Percentiles rank a stretch among this genome's conserved stretches.
phyloP scores from a whole-genome alignment of 1,140 invertebrate genomes.

The Nasonia giraulti region DNA sequence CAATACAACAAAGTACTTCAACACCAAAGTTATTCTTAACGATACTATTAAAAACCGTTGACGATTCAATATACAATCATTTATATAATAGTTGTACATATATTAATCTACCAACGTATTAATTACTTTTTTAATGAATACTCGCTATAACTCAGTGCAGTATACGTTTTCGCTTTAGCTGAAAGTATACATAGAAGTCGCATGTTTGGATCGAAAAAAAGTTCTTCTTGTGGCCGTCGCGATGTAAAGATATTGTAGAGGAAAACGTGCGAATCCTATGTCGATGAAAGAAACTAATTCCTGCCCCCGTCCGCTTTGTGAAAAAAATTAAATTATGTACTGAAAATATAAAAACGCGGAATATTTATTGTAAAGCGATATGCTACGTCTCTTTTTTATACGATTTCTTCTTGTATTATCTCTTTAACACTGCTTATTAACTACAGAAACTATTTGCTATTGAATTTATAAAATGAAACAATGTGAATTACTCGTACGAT shows the following conservation, averaged over 20 bases:
- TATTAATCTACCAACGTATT: not conserved
- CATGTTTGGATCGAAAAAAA: not conserved
- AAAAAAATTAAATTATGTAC: not conserved
- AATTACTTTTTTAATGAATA: slow-evolving; percentile 29
- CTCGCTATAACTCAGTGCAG: slow-evolving; percentile 15
- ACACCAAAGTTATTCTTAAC: slow-evolving; percentile 27
- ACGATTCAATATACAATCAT: slow-evolving; percentile 17
- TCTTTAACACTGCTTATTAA: slow-evolving; percentile 16
- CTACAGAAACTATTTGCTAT: not conserved
- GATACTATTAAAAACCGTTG: not conserved
- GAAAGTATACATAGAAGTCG: slow-evolving; percentile 8
- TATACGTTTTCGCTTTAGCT: not conserved
- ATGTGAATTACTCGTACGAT: slow-evolving; percentile 21
- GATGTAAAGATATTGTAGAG: not conserved
- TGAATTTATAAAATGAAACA: slow-evolving; percentile 12
- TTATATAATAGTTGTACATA: not conserved
- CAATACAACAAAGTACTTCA: slow-evolving; percentile 22
- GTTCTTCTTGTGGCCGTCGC: slow-evolving; percentile 17
- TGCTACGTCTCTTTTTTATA: slow-evolving; percentile 29
- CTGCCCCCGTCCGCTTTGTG: slow-evolving; percentile 25
- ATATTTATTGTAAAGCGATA: slow-evolving; percentile 7
- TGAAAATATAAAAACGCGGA: not conserved
- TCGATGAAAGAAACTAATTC: slow-evolving; percentile 24
- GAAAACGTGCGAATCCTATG: slow-evolving; percentile 19
- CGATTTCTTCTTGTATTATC: slow-evolving; percentile 19